phyloP scores from a whole-genome alignment of 2,113 vertebrate species.

The Vidua chalybeata region DNA sequence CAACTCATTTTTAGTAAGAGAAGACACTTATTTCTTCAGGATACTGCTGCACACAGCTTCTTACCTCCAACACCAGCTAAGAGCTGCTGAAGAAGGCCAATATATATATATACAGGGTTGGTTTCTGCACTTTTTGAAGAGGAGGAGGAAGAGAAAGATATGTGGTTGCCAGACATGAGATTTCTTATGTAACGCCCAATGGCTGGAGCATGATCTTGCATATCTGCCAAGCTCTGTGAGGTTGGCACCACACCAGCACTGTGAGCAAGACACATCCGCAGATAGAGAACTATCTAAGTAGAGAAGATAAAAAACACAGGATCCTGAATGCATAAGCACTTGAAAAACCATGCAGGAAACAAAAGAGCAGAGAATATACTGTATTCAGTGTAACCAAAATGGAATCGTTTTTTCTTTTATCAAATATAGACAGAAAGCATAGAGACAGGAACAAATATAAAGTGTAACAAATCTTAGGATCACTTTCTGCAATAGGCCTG shows the following conservation, averaged over 20 bases:
- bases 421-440: background rate
- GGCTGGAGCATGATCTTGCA: constrained; percentile 94
- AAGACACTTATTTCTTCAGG: background rate
- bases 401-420: background rate
- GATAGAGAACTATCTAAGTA: constrained; percentile 89
- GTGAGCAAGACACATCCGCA: constrained; percentile 95
- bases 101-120: constrained; percentile 90
- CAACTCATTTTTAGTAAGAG: background rate
- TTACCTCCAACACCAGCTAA: constrained; percentile 90
- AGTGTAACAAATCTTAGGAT: background rate
- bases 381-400: background rate
- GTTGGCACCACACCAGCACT: constrained; percentile 87
- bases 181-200: constrained; percentile 89
- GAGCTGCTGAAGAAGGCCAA: constrained; percentile 92
- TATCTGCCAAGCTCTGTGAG: constrained; percentile 87
- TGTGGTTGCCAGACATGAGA: constrained; percentile 79
- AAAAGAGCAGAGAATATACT: background rate
- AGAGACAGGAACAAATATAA: background rate
- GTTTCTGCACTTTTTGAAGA: constrained; percentile 81
- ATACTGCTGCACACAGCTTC: background rate
- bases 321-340: background rate
- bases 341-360: background rate
- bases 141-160: constrained; percentile 61
- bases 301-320: background rate
- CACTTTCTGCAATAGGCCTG: background rate